These are phyloP conservation scores for Choristoneura fumiferana DNA, from an alignment of 1,140 invertebrate genomes.

Conservation along the genomic window DNA sequence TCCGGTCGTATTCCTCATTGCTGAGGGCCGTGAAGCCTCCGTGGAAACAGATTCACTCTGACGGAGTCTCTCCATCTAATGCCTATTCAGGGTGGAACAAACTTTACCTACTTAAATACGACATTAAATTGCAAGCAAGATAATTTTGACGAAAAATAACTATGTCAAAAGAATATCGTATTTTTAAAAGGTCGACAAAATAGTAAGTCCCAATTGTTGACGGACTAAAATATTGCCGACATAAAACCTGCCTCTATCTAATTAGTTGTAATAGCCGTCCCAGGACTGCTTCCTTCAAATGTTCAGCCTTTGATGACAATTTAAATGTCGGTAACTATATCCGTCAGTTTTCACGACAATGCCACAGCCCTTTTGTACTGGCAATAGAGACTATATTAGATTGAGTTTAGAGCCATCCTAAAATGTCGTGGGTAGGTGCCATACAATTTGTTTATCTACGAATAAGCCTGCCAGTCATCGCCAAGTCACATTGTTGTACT, in stretches of 20 bases:
- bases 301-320: not conserved
- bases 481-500: conserved; percentile 10
- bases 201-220: no score
- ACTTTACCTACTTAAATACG: no score
- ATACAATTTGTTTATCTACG: conserved; percentile 1
- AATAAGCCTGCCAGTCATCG: conserved; percentile 1
- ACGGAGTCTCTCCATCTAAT: no score
- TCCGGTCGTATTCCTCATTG: no score
- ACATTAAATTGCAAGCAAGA: no score
- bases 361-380: not conserved
- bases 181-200: no score
- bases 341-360: not conserved
- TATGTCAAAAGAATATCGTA: no score
- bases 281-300: not conserved
- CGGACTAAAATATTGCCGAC: no score
- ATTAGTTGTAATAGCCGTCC: conserved; percentile 1
- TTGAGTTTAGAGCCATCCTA: not conserved
- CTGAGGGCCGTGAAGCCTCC: no score
- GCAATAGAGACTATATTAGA: not conserved
- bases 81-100: no score
- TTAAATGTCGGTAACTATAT: not conserved
- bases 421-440: not conserved
- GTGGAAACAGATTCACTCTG: no score
- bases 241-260: not conserved
- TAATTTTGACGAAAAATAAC: no score